Evolutionary conservation across 1,140 invertebrate species (phyloP).

Genomic region (Pseudomyrmex concolor): DNA sequence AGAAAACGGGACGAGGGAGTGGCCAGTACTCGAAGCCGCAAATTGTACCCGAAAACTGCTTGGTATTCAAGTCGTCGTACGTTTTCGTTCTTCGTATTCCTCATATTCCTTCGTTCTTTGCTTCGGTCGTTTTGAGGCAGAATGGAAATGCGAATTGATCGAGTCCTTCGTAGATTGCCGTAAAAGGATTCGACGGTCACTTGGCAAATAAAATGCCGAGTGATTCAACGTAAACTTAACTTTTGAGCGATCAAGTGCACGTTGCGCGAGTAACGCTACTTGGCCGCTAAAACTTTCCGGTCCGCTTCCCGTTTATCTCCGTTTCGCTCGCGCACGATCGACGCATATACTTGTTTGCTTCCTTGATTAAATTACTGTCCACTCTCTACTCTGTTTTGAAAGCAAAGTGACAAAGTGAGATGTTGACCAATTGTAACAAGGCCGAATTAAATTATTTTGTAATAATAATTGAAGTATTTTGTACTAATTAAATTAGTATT

Average conservation of each 20-base stretch:
- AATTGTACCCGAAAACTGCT: constrained; percentile 67
- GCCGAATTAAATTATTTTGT: too few species aligned
- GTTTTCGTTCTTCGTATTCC: constrained; percentile 55
- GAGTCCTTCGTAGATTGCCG: constrained; percentile 40
- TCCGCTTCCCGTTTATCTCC: constrained; percentile 17
- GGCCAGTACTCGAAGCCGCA: constrained; percentile 24
- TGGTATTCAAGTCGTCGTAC: constrained; percentile 68
- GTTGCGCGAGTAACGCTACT: constrained; percentile 33
- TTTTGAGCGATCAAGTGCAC: constrained; percentile 44
- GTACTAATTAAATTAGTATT: too few species aligned
- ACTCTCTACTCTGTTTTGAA: background rate
- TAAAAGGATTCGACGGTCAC: constrained; percentile 60
- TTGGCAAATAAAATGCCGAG: constrained; percentile 58
- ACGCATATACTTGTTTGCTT: constrained; percentile 10
- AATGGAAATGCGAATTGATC: constrained; percentile 66
- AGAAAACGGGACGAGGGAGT: background rate
- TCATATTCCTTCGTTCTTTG: constrained; percentile 57
- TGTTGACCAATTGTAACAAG: too few species aligned
- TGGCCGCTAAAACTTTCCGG: background rate
- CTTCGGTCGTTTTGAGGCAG: constrained; percentile 45
- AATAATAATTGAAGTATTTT: too few species aligned
- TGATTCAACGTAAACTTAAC: constrained; percentile 56
- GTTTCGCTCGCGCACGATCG: background rate
- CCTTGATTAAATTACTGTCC: constrained; percentile 2
- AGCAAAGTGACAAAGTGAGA: too few species aligned